Percentiles rank a stretch among this genome's conserved stretches.
Conservation (phyloP, 2,888 invertebrate genomes). For the Apoda limacodes region DNA sequence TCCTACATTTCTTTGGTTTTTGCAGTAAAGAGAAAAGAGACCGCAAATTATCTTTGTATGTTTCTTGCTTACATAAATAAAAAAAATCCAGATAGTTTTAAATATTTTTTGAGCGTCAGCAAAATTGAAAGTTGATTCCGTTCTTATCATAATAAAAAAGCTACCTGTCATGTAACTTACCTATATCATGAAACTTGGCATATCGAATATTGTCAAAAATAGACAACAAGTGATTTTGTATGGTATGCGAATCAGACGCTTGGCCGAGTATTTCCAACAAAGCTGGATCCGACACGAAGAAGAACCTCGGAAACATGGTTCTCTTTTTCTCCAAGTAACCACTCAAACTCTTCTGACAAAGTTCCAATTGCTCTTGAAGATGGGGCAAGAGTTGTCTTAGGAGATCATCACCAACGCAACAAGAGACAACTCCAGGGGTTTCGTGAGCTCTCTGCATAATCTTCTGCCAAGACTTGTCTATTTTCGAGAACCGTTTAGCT, state of each 20-base stretch:
- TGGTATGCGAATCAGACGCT: constrained; percentile 94
- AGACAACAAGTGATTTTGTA: constrained; percentile 93
- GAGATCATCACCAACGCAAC: constrained; percentile 96
- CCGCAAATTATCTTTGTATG: no score
- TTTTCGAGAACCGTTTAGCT: constrained; percentile 94
- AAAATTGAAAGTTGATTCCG: no score
- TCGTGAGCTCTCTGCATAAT: constrained; percentile 98
- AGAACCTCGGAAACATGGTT: constrained; percentile 94
- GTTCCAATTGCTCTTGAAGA: constrained; percentile 94
- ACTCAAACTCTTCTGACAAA: constrained; percentile 96
- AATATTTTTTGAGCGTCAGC: no score
- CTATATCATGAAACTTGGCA: constrained; percentile 94
- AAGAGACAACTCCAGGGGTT: constrained; percentile 94
- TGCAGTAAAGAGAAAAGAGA: no score
- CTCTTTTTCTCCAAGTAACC: constrained; percentile 93
- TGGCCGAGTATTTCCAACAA: constrained; percentile 91
- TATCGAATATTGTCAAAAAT: constrained; percentile 96
- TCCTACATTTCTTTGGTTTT: no score
- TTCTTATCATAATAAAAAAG: no score
- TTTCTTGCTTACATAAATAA: no score
- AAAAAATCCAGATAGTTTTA: no score
- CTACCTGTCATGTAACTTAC: no score
- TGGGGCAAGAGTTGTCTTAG: constrained; percentile 92
- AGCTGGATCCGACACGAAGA: constrained; percentile 95
- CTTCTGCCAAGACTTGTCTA: constrained; percentile 98